These are phyloP conservation scores for Sebastes alutus DNA, from an alignment of 2,797 vertebrate genomes.

Conservation along the genomic window DNA sequence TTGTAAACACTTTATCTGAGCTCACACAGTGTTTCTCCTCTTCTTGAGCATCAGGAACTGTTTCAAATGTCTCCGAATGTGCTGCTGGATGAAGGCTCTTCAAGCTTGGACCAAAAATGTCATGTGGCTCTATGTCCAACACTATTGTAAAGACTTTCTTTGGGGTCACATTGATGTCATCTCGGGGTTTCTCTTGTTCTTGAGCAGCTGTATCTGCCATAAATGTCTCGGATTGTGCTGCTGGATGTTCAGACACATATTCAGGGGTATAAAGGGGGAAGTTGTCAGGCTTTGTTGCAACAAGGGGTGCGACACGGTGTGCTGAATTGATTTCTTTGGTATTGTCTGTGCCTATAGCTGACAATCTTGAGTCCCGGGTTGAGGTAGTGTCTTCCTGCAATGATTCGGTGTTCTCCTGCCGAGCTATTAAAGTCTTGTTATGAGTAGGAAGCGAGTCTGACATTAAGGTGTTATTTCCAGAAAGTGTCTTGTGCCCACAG, in stretches of 20 bases:
- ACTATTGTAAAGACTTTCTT: slow-evolving; percentile 38
- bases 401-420: not conserved
- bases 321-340: not conserved
- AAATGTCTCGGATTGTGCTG: not conserved
- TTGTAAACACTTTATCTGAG: slow-evolving; percentile 32
- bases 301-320: not conserved
- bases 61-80: not conserved
- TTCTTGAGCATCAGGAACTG: not conserved
- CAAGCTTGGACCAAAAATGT: not conserved
- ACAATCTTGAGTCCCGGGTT: not conserved
- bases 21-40: not conserved
- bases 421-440: not conserved
- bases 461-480: slow-evolving; percentile 1
- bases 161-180: not conserved
- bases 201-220: not conserved
- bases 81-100: not conserved
- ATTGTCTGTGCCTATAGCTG: not conserved
- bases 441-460: not conserved
- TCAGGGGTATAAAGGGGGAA: not conserved
- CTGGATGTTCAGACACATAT: not conserved
- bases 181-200: not conserved
- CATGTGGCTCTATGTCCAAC: slow-evolving; percentile 11
- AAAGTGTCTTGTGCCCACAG: not conserved
- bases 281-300: not conserved
- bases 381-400: not conserved